Percentiles rank a stretch among this genome's conserved stretches.
Conservation (phyloP, 2,113 vertebrate genomes). For the Tamias sibiricus region DNA sequence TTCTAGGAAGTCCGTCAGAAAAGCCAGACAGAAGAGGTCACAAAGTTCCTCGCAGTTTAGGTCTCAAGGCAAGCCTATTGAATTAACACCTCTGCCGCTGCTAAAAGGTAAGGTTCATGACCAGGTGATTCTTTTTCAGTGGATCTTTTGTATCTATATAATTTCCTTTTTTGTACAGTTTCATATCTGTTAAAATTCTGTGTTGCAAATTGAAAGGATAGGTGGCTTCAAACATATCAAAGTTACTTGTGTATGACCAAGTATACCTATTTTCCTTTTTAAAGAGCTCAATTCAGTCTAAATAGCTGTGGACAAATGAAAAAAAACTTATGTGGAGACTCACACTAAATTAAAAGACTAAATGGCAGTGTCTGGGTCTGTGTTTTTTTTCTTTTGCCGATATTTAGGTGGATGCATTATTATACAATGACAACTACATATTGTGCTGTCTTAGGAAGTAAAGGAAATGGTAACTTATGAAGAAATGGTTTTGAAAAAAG, state of each 20-base stretch:
- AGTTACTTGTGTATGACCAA: constrained; percentile 7
- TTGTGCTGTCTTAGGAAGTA: neutral
- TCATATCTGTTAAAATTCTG: constrained; percentile 30
- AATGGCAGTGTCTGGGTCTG: neutral
- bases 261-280: neutral
- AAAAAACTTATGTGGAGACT: constrained; percentile 9
- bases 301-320: constrained; percentile 24
- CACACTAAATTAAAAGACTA: neutral
- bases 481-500: neutral
- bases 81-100: constrained; percentile 98
- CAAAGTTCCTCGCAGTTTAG: constrained; percentile 99
- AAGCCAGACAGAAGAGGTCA: constrained; percentile 99
- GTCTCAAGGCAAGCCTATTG: constrained; percentile 99
- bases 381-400: constrained; percentile 15
- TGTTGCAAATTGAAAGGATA: neutral
- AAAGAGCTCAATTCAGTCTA: constrained; percentile 5
- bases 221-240: neutral
- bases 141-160: neutral
- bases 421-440: neutral
- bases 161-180: constrained; percentile 1
- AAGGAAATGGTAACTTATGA: constrained; percentile 23
- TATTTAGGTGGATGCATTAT: neutral
- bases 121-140: constrained; percentile 43
- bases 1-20: constrained; percentile 99
- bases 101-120: constrained; percentile 95